Evolutionary conservation across 2,113 vertebrate genomes (phyloP).

Genomic region (Seriola aureovittata): DNA sequence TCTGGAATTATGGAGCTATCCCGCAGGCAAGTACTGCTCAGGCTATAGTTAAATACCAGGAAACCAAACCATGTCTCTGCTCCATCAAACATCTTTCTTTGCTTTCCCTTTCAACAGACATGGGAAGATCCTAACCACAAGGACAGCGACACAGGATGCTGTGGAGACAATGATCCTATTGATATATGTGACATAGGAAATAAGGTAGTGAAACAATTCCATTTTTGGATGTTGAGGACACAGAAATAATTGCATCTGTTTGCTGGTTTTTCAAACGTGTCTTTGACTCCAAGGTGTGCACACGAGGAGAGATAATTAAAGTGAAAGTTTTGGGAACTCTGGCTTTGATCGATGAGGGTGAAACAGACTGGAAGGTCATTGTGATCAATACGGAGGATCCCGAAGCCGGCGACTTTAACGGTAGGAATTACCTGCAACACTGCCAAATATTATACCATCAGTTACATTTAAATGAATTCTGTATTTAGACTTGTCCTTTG

Average conservation of each 20-base stretch:
- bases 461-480: not conserved
- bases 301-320: conserved; percentile 90
- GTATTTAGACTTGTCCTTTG: not conserved
- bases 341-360: conserved; percentile 93
- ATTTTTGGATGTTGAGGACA: no score
- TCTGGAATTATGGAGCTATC: conserved; percentile 98
- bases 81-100: not conserved
- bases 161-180: conserved; percentile 96
- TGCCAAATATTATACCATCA: not conserved
- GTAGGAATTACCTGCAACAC: conserved; percentile 65
- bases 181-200: conserved; percentile 97
- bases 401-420: conserved; percentile 88
- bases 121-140: conserved; percentile 94
- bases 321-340: conserved; percentile 94
- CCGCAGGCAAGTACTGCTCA: conserved; percentile 88
- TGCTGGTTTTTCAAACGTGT: not conserved
- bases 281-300: conserved; percentile 85
- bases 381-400: conserved; percentile 94
- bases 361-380: conserved; percentile 98
- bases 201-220: conserved; percentile 83
- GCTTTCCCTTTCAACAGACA: conserved; percentile 83
- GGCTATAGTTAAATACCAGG: not conserved
- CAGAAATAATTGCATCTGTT: not conserved
- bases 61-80: not conserved
- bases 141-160: conserved; percentile 88